These are phyloP conservation scores for Oscheius sp. DNA, from an alignment of 1,140 invertebrate species.

Conservation along the genomic window DNA sequence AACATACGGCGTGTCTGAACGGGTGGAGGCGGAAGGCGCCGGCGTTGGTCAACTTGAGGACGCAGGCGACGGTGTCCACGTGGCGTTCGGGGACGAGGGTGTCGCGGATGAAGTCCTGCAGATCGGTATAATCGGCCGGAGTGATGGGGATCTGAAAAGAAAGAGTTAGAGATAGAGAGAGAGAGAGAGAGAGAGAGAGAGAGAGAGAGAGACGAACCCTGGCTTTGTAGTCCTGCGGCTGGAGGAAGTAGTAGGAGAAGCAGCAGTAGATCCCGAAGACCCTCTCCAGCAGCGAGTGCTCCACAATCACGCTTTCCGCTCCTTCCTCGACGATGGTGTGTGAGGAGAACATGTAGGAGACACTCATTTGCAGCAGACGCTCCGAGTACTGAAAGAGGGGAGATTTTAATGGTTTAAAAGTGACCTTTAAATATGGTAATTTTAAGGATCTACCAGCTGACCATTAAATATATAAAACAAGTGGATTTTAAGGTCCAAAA, in stretches of 20 bases:
- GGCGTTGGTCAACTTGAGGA: conserved; percentile 15
- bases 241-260: conserved; percentile 22
- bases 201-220: not conserved
- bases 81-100: not conserved
- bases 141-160: conserved; percentile 15
- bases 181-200: not conserved
- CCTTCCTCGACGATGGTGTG: not conserved
- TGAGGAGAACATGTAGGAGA: not conserved
- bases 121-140: not conserved
- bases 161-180: not conserved
- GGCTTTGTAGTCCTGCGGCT: conserved; percentile 5
- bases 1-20: conserved; percentile 1
- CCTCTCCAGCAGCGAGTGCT: conserved; percentile 9
- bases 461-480: too few relatives aligned
- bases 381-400: not conserved
- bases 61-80: conserved; percentile 3
- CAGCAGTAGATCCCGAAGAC: conserved; percentile 9
- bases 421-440: not conserved
- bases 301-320: not conserved
- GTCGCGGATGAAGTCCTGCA: conserved; percentile 2
- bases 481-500: too few relatives aligned
- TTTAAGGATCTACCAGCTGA: not conserved
- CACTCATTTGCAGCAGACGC: not conserved
- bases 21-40: conserved; percentile 16
- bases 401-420: not conserved